A percentile compares a stretch with the other conserved stretches of the same genome.
phyloP scores from a whole-genome alignment of 2,888 invertebrate genomes.

The Dioctria rufipes region DNA sequence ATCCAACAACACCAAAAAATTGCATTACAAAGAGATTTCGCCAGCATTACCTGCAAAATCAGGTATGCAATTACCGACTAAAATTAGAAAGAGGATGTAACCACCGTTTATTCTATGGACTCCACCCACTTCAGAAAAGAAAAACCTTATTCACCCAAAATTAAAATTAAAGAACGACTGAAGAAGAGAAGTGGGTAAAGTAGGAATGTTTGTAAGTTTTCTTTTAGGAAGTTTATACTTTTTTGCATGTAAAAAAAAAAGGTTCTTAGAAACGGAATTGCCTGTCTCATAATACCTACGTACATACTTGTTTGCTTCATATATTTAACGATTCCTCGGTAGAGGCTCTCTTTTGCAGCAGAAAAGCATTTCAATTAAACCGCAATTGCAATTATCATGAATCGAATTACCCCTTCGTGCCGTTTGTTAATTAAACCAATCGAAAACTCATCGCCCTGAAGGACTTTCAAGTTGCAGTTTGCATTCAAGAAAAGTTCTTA shows the following conservation, averaged over 20 bases:
- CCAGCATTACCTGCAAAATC: constrained; percentile 45
- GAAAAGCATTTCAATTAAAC: constrained; percentile 13
- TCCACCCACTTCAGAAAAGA: not conserved
- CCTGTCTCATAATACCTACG: not conserved
- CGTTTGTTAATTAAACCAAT: constrained; percentile 28
- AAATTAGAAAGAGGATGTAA: constrained; percentile 42
- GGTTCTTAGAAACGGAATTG: not conserved
- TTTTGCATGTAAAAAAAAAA: constrained; percentile 1
- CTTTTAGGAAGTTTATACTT: not conserved
- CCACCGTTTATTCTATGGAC: constrained; percentile 22
- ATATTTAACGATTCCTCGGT: not conserved
- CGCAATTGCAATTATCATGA: constrained; percentile 46
- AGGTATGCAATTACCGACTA: constrained; percentile 46
- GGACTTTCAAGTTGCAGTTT: no score
- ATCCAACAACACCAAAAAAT: constrained; percentile 15
- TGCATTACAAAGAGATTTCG: constrained; percentile 28
- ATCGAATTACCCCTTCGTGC: constrained; percentile 11
- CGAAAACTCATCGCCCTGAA: constrained; percentile 8
- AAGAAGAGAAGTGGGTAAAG: no score
- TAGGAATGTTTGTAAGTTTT: no score
- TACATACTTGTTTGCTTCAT: not conserved
- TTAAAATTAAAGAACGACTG: not conserved
- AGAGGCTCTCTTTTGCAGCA: not conserved
- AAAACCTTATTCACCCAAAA: constrained; percentile 28
- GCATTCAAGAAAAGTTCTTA: no score